Base-by-base conservation (phyloP, 2,113 vertebrate species). In the Ammodytes dubius region DNA sequence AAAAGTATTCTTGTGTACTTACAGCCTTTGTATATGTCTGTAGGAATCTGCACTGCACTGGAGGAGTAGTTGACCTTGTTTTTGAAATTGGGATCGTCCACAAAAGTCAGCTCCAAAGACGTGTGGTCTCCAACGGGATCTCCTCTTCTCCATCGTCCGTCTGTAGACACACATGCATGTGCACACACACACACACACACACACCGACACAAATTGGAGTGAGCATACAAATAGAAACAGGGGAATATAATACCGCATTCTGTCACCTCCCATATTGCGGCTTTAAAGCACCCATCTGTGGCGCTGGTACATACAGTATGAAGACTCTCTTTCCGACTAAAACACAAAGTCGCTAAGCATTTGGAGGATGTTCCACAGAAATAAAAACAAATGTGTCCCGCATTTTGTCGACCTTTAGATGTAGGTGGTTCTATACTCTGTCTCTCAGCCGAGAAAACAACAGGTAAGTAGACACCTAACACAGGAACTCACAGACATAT, bases 11-110 rank as follows among this genome's bases (percentile, higher is more conserved):
- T 13, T 56, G 47, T 61, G 5, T 88, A 98, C 98, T 99, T 90
- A 99, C 98, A 99, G 96, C 98, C 98, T 95, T 99, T 99, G 96
- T 99, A 99, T 94, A 99, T 99, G 93, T 99, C 98, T n/a, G 98
- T 99, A 42, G 98, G 98, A 90, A 99, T 99, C 96, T 99, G 98
- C 79, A 99, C 98, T 0, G 98, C 98, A 1, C 97, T 97, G 4
- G 97, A 97, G 0, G 97, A 97, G 90, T 98, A 99, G 96, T 99
- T 99, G 95, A 99, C 98, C 91, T 97, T 98, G 91, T 97, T 98
- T 92, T 98, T 99, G 91, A 99, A 99, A 94, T 98, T 98, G 40
- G 93, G 86, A 46, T 99, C 98, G 0, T 99, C 97, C 0, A 96
- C 94, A 91, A 99, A 99, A 83, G 99, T 97, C 93, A 99, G 92